Conservation (phyloP, 2,797 vertebrate genomes). For the Alfaro cultratus region DNA sequence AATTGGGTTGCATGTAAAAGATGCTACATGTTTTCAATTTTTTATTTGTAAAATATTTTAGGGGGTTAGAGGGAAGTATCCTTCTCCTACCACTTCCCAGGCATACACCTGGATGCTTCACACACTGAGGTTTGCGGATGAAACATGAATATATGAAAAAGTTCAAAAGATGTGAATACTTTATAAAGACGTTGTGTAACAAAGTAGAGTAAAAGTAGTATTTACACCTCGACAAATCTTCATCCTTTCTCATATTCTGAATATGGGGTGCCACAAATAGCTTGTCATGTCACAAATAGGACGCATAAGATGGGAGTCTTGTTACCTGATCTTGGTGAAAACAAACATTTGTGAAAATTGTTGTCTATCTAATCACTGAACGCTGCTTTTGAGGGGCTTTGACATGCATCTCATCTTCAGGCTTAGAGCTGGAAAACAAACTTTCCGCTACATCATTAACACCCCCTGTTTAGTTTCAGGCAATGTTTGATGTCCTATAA, state of each 20-base stretch:
- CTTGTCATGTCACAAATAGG: constrained; percentile 13
- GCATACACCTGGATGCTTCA: neutral
- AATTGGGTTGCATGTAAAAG: neutral
- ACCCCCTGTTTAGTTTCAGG: constrained; percentile 52
- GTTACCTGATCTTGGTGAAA: constrained; percentile 47
- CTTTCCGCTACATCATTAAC: constrained; percentile 29
- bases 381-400: constrained; percentile 73
- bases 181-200: neutral
- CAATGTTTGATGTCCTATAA: constrained; percentile 19
- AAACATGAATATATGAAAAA: neutral
- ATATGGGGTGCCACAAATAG: constrained; percentile 17
- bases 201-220: constrained; percentile 10
- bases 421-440: constrained; percentile 58
- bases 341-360: constrained; percentile 67
- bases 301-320: constrained; percentile 41
- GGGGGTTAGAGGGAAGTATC: neutral
- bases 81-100: neutral
- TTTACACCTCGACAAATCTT: neutral
- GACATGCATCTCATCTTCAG: constrained; percentile 63
- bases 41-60: neutral
- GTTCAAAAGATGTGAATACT: neutral
- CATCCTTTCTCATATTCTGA: constrained; percentile 20
- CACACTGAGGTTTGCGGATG: constrained; percentile 2
- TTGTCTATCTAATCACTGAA: constrained; percentile 72
- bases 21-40: neutral